phyloP scores from a whole-genome alignment of 2,888 invertebrate genomes.

The Stenodema calcarata region DNA sequence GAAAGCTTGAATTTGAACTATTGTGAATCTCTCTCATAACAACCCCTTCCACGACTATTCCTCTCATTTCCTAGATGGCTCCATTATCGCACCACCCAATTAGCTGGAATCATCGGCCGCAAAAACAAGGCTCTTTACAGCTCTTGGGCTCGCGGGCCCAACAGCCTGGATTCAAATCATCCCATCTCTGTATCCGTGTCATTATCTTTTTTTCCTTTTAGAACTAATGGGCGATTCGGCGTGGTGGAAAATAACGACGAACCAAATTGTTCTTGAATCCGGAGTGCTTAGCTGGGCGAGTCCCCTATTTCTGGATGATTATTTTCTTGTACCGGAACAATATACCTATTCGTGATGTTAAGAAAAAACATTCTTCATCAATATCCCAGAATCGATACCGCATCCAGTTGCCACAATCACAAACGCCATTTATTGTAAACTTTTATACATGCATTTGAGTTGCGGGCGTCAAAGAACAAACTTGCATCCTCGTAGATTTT shows the following conservation, averaged over 20 bases:
- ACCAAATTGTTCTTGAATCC: neutral
- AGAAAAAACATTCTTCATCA: too few relatives aligned
- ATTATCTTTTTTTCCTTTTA: neutral
- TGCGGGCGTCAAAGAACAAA: too few relatives aligned
- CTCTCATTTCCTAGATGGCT: conserved; percentile 18
- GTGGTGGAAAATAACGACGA: neutral
- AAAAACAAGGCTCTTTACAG: neutral
- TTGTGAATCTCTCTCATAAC: neutral
- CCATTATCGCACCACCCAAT: conserved; percentile 19
- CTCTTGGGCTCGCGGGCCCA: neutral
- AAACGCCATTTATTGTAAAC: too few relatives aligned
- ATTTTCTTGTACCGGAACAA: too few relatives aligned
- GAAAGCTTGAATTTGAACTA: neutral
- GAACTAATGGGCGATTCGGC: neutral
- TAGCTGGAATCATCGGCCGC: conserved; percentile 10
- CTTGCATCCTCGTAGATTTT: too few relatives aligned
- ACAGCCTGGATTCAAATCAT: conserved; percentile 5
- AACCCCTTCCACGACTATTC: neutral
- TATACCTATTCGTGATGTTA: too few relatives aligned
- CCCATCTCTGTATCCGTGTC: neutral
- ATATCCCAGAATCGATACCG: too few relatives aligned
- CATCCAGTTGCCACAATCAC: too few relatives aligned
- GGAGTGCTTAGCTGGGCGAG: neutral
- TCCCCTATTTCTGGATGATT: too few relatives aligned
- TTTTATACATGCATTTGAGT: too few relatives aligned